A percentile compares a stretch with the other conserved stretches of the same genome.
phyloP scores from a whole-genome alignment of 2,113 vertebrate species.

The Paradoxurus hermaphroditus region DNA sequence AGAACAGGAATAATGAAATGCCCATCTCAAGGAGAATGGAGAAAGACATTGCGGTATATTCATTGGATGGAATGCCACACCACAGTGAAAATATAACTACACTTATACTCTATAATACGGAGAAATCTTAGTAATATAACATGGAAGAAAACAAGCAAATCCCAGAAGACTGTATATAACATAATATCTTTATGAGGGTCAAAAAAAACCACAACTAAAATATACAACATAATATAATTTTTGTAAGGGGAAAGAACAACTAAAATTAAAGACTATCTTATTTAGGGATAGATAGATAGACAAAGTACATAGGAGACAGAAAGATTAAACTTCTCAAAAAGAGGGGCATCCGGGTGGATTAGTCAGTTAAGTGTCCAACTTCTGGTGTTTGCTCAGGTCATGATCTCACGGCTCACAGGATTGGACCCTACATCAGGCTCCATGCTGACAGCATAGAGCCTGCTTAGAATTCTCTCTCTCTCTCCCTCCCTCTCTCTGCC shows the following conservation, averaged over 20 bases:
- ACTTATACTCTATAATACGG: not conserved
- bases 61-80: not conserved
- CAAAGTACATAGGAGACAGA: not conserved
- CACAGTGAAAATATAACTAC: not conserved
- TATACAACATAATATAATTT: not conserved
- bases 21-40: not conserved
- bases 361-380: no score
- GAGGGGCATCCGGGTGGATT: no score
- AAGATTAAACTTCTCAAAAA: not conserved
- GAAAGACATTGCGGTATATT: not conserved
- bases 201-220: not conserved
- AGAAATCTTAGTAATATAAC: not conserved
- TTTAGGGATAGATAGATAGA: not conserved
- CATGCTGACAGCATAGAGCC: no score
- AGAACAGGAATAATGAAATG: not conserved
- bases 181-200: not conserved
- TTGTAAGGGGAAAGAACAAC: not conserved
- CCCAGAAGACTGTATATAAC: not conserved
- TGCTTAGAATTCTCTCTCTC: no score
- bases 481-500: no score
- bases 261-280: not conserved
- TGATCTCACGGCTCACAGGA: no score
- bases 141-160: not conserved
- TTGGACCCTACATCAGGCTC: no score
- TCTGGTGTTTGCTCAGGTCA: no score